Evolutionary conservation across 2,888 invertebrate genomes (phyloP), one percentile per base, ranked within the genome.

Genomic region (Epirrita christyi): DNA sequence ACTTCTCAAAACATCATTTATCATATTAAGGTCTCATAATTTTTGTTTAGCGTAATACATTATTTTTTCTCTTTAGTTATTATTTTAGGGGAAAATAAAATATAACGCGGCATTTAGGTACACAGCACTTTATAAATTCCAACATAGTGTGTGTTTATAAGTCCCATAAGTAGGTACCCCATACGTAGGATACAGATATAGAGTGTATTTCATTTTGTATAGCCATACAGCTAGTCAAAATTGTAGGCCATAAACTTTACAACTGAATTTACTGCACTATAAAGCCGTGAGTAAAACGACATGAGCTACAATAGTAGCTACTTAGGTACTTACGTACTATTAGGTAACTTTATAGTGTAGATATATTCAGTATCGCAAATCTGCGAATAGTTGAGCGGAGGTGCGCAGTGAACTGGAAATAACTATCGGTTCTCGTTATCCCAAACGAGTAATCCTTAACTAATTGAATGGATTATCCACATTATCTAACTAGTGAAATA

Each of bases 401-500:
- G 44, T 40, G 36, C 29, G 15, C 48, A 44, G 9, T 49, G 53
- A 49, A 49, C 40, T 53, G 36, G 44, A 52, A 64, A n/a, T n/a
- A n/a, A 61, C 59, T 57, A 64, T 66, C 60, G 53, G 58, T 62
- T 64, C 64, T 53, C 55, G 68, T 75, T 76, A 79, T 75, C 76
- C 74, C 73, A 76, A 79, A 80, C 70, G 71, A 73, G 80, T 80
- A 81, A 85, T 83, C 81, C 78, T 61, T 58, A 70, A 73, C 76
- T 83, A 83, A 84, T 84, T 78, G 80, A 77, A 75, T 74, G 76
- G 82, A 80, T 83, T 81, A 81, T 72, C 71, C 69, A 65, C 64
- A 68, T 72, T 67, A 71, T 67, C 62, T 69, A 9, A 70, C 44
- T 51, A 34, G 53, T 34, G 42, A 47, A 47, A 42, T 47, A 34